Conservation (phyloP, 2,113 vertebrate genomes). For the Prionailurus bengalensis region DNA sequence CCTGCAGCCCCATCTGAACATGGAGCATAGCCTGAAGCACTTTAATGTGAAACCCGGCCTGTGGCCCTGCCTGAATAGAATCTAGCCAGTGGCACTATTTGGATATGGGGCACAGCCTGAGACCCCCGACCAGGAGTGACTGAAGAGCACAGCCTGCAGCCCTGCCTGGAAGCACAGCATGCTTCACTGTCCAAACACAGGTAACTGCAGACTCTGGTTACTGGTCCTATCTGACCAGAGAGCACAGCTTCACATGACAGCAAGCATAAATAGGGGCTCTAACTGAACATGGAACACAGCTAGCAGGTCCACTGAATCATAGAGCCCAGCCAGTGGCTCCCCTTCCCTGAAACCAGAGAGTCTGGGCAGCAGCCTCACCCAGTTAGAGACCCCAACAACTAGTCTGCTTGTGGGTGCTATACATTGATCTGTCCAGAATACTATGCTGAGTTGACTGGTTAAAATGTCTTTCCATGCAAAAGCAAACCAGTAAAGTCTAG, state of each 20-base stretch:
- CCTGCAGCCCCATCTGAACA: not conserved
- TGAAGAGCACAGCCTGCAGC: not conserved
- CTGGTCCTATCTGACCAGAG: not conserved
- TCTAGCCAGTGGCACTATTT: not conserved
- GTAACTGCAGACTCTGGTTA: not conserved
- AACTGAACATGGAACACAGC: not conserved
- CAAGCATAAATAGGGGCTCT: not conserved
- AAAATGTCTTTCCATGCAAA: not conserved
- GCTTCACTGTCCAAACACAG: not conserved
- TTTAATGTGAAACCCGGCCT: not conserved
- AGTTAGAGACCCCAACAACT: not conserved
- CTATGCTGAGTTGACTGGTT: not conserved
- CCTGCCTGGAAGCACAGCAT: not conserved
- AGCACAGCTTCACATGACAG: not conserved
- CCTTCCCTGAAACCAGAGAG: not conserved
- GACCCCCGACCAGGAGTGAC: not conserved
- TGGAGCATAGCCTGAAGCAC: not conserved
- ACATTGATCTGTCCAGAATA: not conserved
- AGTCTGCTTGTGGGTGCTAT: not conserved
- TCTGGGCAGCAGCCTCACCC: not conserved
- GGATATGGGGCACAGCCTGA: not conserved
- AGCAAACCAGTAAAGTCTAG: not conserved
- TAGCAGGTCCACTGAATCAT: not conserved
- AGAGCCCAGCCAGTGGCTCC: not conserved
- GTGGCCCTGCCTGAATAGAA: not conserved